These are phyloP conservation scores for Eupristina koningsbergeri DNA, from an alignment of 1,140 invertebrate genomes.

Conservation along the genomic window DNA sequence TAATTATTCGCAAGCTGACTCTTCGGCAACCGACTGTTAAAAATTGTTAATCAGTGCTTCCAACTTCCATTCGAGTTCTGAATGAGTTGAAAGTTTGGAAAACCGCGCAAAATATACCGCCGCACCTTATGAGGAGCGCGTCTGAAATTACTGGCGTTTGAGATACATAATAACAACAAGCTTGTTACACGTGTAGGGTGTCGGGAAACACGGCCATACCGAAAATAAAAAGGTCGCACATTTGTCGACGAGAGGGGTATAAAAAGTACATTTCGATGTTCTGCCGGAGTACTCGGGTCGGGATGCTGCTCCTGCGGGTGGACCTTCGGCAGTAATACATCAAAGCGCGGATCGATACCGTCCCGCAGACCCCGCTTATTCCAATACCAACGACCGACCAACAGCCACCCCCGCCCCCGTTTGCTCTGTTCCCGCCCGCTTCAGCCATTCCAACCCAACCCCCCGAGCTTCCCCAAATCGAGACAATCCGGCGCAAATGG, in stretches of 20 bases:
- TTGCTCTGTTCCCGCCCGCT: slow-evolving; percentile 13
- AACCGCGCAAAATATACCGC: too few relatives aligned
- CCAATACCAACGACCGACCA: slow-evolving; percentile 62
- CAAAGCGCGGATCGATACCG: slow-evolving; percentile 71
- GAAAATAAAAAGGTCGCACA: slow-evolving; percentile 65
- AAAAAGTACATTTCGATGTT: slow-evolving; percentile 73
- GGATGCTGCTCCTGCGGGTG: slow-evolving; percentile 56
- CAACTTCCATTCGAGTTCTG: too few relatives aligned
- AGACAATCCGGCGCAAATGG: slow-evolving; percentile 49
- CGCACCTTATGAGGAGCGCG: too few relatives aligned
- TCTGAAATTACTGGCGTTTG: too few relatives aligned
- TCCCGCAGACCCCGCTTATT: slow-evolving; percentile 68
- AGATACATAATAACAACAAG: too few relatives aligned
- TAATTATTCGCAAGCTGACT: neutral
- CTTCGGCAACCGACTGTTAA: too few relatives aligned
- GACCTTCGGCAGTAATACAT: slow-evolving; percentile 72
- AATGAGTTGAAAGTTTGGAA: too few relatives aligned
- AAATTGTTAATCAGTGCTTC: neutral
- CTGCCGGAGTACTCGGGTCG: slow-evolving; percentile 58
- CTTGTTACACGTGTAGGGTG: slow-evolving; percentile 11
- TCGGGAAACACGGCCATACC: slow-evolving; percentile 58
- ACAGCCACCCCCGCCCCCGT: slow-evolving; percentile 58
- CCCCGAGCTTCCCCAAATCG: slow-evolving; percentile 32
- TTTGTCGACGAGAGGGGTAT: slow-evolving; percentile 63
- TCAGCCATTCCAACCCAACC: neutral